These are phyloP conservation scores for Drosophila eugracilis DNA, from an alignment of 1,140 invertebrate genomes.

Conservation along the genomic window DNA sequence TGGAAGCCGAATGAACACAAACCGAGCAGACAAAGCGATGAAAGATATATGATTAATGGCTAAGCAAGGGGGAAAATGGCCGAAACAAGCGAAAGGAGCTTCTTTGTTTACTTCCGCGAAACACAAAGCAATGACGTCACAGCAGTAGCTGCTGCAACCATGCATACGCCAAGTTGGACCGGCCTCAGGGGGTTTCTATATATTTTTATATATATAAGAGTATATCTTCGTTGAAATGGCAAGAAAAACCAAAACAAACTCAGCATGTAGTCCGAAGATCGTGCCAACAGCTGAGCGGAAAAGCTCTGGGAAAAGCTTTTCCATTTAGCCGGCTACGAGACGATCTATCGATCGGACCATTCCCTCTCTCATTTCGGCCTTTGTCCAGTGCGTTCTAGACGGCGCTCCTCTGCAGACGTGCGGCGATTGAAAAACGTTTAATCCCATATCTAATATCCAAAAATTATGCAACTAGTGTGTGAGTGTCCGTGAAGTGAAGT, in stretches of 20 bases:
- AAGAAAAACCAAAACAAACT: constrained; percentile 65
- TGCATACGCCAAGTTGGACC: constrained; percentile 59
- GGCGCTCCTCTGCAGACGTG: constrained; percentile 62
- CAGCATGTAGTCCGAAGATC: constrained; percentile 50
- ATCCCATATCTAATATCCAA: constrained; percentile 2
- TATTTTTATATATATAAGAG: too few relatives aligned
- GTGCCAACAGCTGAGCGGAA: constrained; percentile 71
- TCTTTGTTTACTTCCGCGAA: constrained; percentile 76
- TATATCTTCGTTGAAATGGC: not conserved
- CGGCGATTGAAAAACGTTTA: constrained; percentile 7
- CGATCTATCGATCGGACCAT: constrained; percentile 22
- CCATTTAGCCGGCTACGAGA: constrained; percentile 50
- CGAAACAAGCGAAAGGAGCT: constrained; percentile 11
- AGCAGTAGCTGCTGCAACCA: constrained; percentile 52
- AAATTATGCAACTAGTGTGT: constrained; percentile 50
- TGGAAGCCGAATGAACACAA: constrained; percentile 52
- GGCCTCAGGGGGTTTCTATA: constrained; percentile 26
- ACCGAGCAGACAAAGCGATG: constrained; percentile 60
- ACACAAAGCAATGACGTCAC: constrained; percentile 76
- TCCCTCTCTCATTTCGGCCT: constrained; percentile 44
- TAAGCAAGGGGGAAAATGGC: constrained; percentile 45
- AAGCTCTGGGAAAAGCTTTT: constrained; percentile 57
- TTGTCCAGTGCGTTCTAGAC: constrained; percentile 69
- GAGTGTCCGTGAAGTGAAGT: constrained; percentile 39
- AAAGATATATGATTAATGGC: constrained; percentile 74